Evolutionary conservation across 2,113 vertebrate genomes (phyloP).

Genomic region (Cynocephalus volans): DNA sequence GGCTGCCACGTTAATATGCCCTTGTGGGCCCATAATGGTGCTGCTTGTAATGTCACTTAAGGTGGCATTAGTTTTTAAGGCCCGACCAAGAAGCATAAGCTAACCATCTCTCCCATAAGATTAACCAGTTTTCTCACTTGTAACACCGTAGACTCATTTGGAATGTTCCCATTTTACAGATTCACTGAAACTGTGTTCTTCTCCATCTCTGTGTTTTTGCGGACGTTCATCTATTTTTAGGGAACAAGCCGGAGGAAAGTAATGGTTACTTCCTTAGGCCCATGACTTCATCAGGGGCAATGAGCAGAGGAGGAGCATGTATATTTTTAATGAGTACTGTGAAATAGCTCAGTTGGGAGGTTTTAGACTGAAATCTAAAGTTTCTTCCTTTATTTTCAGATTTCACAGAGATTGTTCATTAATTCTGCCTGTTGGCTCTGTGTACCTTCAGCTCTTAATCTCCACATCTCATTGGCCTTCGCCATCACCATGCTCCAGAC

Average conservation of each 20-base stretch:
- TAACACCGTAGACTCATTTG: background rate
- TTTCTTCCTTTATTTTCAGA: background rate
- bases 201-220: background rate
- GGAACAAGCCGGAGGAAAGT: background rate
- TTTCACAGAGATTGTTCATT: background rate
- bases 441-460: background rate
- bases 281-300: background rate
- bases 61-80: too few species aligned
- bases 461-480: background rate
- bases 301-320: rapidly evolving
- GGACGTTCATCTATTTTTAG: background rate
- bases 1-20: too few species aligned
- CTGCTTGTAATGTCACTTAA: too few species aligned
- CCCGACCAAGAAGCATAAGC: background rate
- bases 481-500: rapidly evolving
- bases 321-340: background rate
- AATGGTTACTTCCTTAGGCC: background rate
- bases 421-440: too few species aligned
- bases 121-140: background rate
- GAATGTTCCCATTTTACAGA: background rate
- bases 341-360: background rate
- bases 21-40: too few species aligned
- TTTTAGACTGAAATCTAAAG: background rate
- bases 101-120: background rate
- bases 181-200: background rate